phyloP scores from a whole-genome alignment of 2,797 vertebrate species.

The Triplophysa yarkandensis region DNA sequence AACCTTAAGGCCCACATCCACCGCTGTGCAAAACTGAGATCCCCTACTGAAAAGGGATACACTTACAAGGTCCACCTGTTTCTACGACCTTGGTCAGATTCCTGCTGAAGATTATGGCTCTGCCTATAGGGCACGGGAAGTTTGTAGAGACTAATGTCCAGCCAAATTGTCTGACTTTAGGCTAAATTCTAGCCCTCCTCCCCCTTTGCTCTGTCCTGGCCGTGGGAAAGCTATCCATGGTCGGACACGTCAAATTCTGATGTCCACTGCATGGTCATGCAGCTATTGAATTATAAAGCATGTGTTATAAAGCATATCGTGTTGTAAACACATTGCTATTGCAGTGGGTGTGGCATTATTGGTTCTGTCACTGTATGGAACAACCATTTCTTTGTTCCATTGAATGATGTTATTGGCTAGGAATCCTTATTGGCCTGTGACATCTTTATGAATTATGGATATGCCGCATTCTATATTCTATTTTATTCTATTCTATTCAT shows the following conservation, averaged over 20 bases:
- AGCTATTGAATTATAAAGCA: slow-evolving; percentile 43
- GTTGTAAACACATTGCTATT: slow-evolving; percentile 10
- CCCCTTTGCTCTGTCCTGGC: slow-evolving; percentile 32
- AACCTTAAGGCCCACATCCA: slow-evolving; percentile 55
- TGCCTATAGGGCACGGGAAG: slow-evolving; percentile 6
- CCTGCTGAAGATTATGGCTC: slow-evolving; percentile 58
- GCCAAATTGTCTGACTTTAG: slow-evolving; percentile 40
- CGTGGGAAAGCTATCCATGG: slow-evolving; percentile 62
- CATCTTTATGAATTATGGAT: too few relatives aligned
- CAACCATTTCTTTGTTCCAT: slow-evolving; percentile 1
- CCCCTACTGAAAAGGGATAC: slow-evolving; percentile 59
- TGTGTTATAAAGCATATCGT: slow-evolving; percentile 46
- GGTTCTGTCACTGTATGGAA: too few relatives aligned
- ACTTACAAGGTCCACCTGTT: slow-evolving; percentile 62
- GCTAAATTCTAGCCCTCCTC: slow-evolving; percentile 17
- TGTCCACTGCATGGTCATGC: slow-evolving; percentile 56
- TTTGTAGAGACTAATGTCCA: slow-evolving; percentile 27
- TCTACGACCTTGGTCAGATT: slow-evolving; percentile 60
- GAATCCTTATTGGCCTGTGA: not conserved
- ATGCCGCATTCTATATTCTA: not conserved
- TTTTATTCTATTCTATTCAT: not conserved
- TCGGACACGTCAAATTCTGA: slow-evolving; percentile 62
- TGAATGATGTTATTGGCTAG: slow-evolving; percentile 15
- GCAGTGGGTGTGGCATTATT: slow-evolving; percentile 8
- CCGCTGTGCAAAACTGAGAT: slow-evolving; percentile 57